Conservation (phyloP, 1,140 invertebrate genomes). For the Gyrodactylus salaris region DNA sequence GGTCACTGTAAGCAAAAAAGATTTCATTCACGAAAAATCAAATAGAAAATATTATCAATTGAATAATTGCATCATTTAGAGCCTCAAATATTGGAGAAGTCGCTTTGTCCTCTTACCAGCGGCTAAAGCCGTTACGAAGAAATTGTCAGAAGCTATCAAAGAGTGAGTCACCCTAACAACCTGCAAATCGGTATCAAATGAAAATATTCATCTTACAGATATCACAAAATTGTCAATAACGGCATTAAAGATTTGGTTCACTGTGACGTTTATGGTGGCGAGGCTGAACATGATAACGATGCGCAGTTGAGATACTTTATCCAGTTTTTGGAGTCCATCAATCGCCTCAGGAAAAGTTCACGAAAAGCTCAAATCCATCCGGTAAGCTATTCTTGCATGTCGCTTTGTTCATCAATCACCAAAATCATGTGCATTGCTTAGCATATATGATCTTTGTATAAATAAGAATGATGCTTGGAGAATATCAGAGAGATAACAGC, state of each 20-base stretch:
- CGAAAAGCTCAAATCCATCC: background rate
- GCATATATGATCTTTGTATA: background rate
- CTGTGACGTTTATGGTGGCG: background rate
- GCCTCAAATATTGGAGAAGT: background rate
- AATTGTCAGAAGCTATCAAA: background rate
- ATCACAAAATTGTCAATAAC: too few relatives aligned
- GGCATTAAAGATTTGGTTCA: background rate
- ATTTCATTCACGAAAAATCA: too few relatives aligned
- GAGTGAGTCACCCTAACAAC: background rate
- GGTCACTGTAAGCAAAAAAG: background rate
- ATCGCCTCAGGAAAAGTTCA: background rate
- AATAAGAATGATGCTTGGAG: too few relatives aligned
- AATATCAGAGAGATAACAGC: too few relatives aligned
- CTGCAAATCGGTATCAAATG: too few relatives aligned
- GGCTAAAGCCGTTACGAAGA: background rate
- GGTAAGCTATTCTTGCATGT: background rate
- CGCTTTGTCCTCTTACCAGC: background rate
- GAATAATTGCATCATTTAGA: background rate
- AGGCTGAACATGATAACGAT: background rate
- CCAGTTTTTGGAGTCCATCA: background rate
- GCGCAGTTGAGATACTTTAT: background rate
- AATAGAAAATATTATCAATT: too few relatives aligned
- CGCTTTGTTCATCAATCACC: background rate
- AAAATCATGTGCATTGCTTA: background rate
- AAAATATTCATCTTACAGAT: too few relatives aligned